Evolutionary conservation across 2,888 invertebrate genomes (phyloP), one percentile per base, ranked within the genome.

Genomic region (Argyresthia albistria): DNA sequence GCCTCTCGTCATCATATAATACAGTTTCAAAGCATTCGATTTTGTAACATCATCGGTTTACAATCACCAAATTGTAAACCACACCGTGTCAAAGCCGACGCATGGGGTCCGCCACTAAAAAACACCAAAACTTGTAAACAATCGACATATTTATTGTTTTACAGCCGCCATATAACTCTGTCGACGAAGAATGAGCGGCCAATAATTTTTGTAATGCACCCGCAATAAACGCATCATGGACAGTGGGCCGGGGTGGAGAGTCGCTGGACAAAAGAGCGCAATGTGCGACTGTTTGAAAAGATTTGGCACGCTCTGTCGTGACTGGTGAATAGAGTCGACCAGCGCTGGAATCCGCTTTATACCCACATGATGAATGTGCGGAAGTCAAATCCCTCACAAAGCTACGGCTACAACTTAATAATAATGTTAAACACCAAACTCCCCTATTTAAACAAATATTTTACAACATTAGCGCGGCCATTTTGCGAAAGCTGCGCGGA

Each of bases 61-160:
- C 69, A 65, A 62, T 59, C 64, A 46, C 49, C 60, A 55, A 56
- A 64, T 69, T 66, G 66, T 66, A 58, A 54, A 55, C 63, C 58
- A 52, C 60, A 59, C 65, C 76, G 66, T 72, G 70, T 67, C 80
- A 55, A 75, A 76, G 61, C 55, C 69, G 63, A 73, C 74, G 72
- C 68, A 78, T 77, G 81, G 80, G 80, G 80, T 73, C 80, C 64
- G 48, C 54, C 66, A 69, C 69, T 65, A 61, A 53, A 58, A 67
- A 67, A 70, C 73, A 72, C 75, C 78, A 60, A 76, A 70, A 69
- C 73, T 66, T 68, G 73, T 78, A 80, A 81, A 83, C 82, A 81
- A 82, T 79, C 65, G 60, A 57, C 65, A 73, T 75, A 80, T 84
- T 84, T 82, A 86, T 84, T 82, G 79, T 86, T 86, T 86, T 82